Evolutionary conservation across 2,888 invertebrate species (phyloP).

Genomic region (Morpho achilles): DNA sequence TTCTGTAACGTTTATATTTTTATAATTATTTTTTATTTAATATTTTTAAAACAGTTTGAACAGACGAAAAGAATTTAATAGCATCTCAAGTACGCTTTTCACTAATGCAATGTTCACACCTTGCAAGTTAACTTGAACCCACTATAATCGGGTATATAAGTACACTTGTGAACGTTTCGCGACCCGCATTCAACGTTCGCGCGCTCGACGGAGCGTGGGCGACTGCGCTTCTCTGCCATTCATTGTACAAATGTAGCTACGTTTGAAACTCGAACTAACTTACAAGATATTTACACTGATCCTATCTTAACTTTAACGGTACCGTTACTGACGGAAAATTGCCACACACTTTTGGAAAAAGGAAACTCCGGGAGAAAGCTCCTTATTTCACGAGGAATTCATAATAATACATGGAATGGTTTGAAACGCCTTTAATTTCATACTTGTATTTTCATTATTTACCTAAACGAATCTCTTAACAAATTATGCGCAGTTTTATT

Average conservation of each 20-base stretch:
- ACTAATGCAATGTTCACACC: constrained; percentile 7
- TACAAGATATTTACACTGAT: not conserved
- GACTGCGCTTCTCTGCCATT: constrained; percentile 72
- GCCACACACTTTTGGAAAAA: no score
- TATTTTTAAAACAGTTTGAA: not conserved
- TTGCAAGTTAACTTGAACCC: constrained; percentile 1
- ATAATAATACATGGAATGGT: no score
- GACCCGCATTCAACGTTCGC: constrained; percentile 59
- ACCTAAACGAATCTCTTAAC: no score
- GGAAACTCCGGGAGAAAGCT: no score
- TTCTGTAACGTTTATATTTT: not conserved
- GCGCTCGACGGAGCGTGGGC: constrained; percentile 69
- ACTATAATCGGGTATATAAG: constrained; percentile 22
- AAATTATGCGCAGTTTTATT: no score
- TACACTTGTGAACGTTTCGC: constrained; percentile 61
- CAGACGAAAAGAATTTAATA: not conserved
- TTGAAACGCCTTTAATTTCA: no score
- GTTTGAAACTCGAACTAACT: constrained; percentile 40
- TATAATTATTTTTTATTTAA: not conserved
- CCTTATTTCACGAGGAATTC: no score
- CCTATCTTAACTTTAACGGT: no score
- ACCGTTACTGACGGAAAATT: no score
- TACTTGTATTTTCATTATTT: no score
- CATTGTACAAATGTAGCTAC: constrained; percentile 50
- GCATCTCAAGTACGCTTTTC: constrained; percentile 7